These are phyloP conservation scores for Pristis pectinata DNA, from an alignment of 2,797 vertebrate species.

Conservation along the genomic window DNA sequence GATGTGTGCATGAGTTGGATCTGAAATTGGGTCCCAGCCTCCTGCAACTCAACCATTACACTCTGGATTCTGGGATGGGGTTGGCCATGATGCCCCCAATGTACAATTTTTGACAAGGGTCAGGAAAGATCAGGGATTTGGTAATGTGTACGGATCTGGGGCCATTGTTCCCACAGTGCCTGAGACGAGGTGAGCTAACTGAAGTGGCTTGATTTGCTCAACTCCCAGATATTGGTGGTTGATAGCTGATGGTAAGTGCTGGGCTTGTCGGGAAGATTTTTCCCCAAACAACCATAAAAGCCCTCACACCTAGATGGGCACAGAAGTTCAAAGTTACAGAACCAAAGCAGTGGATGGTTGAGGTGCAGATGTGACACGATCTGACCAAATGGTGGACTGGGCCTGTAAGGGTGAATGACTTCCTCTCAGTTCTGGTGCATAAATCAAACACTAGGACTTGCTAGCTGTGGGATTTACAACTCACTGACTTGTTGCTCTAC, in stretches of 20 bases:
- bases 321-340: background rate
- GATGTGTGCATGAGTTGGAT: background rate
- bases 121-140: background rate
- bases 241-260: background rate
- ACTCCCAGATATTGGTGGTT: background rate
- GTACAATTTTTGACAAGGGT: background rate
- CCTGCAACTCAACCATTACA: too few relatives aligned
- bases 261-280: background rate
- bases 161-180: background rate
- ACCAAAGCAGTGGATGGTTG: background rate
- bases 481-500: too few relatives aligned
- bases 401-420: background rate
- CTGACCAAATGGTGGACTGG: background rate
- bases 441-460: background rate
- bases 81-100: background rate
- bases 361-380: background rate
- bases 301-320: background rate
- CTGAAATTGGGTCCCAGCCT: background rate
- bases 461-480: background rate
- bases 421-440: background rate
- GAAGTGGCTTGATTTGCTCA: background rate
- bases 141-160: background rate
- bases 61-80: too few relatives aligned
- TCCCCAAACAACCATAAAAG: background rate
- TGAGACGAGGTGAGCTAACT: background rate